Evolutionary conservation across 92 coral and sea anemone genomes (phyloP).

Genomic region (Paramuricea clavata): DNA sequence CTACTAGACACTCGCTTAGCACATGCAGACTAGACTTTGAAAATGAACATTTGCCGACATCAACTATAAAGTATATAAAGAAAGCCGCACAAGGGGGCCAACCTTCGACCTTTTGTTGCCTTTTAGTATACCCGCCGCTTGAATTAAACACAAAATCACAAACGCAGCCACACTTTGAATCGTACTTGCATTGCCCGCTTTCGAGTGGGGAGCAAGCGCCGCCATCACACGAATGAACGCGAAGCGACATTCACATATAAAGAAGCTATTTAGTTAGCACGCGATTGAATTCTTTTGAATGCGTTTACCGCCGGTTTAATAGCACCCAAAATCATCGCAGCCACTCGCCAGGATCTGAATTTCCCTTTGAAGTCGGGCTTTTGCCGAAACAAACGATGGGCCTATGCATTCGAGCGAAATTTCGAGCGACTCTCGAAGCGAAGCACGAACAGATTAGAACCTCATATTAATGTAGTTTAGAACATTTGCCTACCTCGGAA

Average conservation of each 20-base stretch:
- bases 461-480: constrained; percentile 13
- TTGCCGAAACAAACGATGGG: constrained; percentile 38
- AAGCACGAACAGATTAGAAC: no score
- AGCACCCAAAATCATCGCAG: constrained; percentile 51
- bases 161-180: constrained; percentile 41
- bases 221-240: no score
- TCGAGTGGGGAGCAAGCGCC: not conserved
- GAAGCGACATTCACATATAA: not conserved
- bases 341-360: constrained; percentile 42
- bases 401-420: constrained; percentile 4
- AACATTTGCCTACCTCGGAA: constrained; percentile 21
- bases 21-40: constrained; percentile 35
- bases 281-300: constrained; percentile 24
- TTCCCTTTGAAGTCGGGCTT: constrained; percentile 51
- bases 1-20: constrained; percentile 37
- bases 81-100: constrained; percentile 53
- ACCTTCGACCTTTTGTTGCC: constrained; percentile 56
- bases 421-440: not conserved
- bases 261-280: constrained; percentile 3
- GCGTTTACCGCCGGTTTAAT: constrained; percentile 32
- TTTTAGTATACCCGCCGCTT: constrained; percentile 52
- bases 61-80: not conserved
- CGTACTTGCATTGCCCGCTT: not conserved
- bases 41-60: constrained; percentile 37
- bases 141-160: constrained; percentile 56